Evolutionary conservation across 1,140 invertebrate genomes (phyloP).

Genomic region (Sarcophaga bullata): DNA sequence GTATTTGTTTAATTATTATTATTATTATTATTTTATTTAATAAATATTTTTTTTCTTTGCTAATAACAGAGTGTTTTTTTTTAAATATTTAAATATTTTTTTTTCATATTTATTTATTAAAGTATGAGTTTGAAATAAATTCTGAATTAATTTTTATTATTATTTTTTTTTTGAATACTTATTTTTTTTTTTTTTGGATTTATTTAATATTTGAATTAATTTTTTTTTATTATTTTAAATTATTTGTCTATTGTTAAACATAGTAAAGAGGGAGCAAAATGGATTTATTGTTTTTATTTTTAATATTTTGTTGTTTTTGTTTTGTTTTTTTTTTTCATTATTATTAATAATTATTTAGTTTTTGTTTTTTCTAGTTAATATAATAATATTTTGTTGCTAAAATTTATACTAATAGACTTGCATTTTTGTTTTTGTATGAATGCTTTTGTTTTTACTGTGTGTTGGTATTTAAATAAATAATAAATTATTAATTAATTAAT

Average conservation of each 20-base stretch:
- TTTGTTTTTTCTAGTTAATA: background rate
- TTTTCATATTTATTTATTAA: background rate
- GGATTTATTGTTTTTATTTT: constrained; percentile 25
- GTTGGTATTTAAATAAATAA: background rate
- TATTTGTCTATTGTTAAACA: background rate
- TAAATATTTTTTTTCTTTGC: background rate
- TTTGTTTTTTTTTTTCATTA: constrained; percentile 1
- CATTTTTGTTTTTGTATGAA: background rate
- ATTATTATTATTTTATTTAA: no score
- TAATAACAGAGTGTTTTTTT: constrained; percentile 14
- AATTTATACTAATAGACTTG: constrained; percentile 41
- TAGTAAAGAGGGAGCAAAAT: constrained; percentile 10
- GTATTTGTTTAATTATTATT: no score
- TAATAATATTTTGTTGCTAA: constrained; percentile 25
- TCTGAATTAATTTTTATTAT: background rate
- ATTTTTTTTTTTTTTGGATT: background rate
- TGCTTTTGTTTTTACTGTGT: background rate
- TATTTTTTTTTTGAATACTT: background rate
- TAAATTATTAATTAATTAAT: constrained; percentile 23
- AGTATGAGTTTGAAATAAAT: background rate
- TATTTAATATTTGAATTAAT: background rate
- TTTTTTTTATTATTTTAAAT: background rate
- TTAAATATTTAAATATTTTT: no score
- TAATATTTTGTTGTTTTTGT: background rate
- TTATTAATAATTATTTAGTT: constrained; percentile 11